Conservation (phyloP, 2,888 invertebrate species). For the Girardia tigrina region DNA sequence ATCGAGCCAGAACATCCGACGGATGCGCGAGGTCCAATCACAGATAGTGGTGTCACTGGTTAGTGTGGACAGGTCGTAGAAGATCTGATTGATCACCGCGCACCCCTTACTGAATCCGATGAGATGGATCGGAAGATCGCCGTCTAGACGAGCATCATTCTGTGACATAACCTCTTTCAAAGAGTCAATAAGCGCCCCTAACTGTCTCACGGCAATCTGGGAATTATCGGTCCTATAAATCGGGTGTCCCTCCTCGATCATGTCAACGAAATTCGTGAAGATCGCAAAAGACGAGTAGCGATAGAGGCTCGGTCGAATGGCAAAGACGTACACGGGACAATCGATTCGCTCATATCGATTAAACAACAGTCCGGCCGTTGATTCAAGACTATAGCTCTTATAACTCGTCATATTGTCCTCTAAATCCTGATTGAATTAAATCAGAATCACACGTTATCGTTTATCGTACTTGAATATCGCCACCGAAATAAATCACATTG, state of each 20-base stretch:
- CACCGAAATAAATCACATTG: background rate
- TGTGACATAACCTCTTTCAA: background rate
- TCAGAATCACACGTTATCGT: background rate
- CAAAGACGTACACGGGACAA: background rate
- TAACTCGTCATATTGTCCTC: background rate
- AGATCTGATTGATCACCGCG: background rate
- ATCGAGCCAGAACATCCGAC: background rate
- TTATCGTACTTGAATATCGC: background rate
- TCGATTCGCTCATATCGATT: background rate
- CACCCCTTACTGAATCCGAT: background rate
- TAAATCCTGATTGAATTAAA: background rate
- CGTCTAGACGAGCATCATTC: background rate
- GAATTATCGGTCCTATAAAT: background rate
- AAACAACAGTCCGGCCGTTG: background rate
- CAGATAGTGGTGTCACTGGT: background rate
- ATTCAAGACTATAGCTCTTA: background rate
- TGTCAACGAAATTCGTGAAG: background rate
- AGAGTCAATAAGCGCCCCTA: background rate
- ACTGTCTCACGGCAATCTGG: background rate
- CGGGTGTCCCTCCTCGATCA: background rate
- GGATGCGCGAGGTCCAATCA: background rate
- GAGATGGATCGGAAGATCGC: background rate
- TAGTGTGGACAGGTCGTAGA: background rate
- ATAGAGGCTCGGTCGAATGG: background rate
- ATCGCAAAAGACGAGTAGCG: background rate